These are phyloP conservation scores for Drosophila elegans DNA, from an alignment of 1,140 invertebrate genomes.

Conservation along the genomic window DNA sequence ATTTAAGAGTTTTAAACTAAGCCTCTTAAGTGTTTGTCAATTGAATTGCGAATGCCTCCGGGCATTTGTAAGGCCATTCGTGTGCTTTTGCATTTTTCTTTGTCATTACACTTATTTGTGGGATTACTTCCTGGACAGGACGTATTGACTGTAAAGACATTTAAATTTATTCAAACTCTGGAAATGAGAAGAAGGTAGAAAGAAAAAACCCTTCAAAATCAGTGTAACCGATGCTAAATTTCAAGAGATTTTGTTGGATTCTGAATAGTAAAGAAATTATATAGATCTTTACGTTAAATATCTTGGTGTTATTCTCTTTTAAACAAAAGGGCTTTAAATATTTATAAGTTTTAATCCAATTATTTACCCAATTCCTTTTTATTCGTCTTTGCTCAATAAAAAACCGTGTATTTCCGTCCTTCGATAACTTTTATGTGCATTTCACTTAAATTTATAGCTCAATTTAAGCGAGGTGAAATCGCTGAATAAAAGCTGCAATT, in stretches of 20 bases:
- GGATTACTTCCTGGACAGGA: constrained; percentile 39
- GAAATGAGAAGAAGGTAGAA: neutral
- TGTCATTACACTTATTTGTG: constrained; percentile 71
- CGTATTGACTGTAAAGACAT: constrained; percentile 6
- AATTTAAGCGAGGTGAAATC: constrained; percentile 9
- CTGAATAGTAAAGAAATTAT: too few relatives aligned
- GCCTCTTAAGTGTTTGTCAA: constrained; percentile 60
- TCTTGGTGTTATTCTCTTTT: too few relatives aligned
- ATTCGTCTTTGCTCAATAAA: neutral
- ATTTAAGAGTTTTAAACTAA: constrained; percentile 72
- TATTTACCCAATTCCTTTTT: neutral
- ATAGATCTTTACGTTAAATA: too few relatives aligned
- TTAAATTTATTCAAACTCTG: neutral
- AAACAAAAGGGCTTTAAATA: neutral
- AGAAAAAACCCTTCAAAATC: too few relatives aligned
- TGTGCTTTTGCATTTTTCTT: constrained; percentile 11
- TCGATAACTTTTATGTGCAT: neutral
- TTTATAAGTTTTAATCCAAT: neutral
- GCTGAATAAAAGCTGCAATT: constrained; percentile 26
- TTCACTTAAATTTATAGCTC: constrained; percentile 32
- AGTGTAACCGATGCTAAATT: too few relatives aligned
- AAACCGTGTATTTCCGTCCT: neutral
- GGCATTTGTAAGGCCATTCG: neutral
- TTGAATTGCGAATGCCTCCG: constrained; percentile 5
- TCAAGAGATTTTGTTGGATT: too few relatives aligned